Conservation (phyloP, 2,113 vertebrate species). For the Barnardius zonarius region DNA sequence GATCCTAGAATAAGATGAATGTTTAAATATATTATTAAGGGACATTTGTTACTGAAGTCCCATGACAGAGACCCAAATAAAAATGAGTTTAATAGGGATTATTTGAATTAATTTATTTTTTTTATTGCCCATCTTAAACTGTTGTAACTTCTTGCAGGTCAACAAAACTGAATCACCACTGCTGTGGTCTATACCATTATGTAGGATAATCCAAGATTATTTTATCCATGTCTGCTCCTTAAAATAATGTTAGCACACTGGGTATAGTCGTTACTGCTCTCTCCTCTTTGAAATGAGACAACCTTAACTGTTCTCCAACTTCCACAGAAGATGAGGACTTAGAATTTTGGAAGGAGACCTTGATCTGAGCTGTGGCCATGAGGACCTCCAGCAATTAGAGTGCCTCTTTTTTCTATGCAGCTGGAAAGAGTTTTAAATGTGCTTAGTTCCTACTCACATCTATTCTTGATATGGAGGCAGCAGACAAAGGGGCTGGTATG, state of each 20-base stretch:
- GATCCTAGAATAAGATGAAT: neutral
- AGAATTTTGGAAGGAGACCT: neutral
- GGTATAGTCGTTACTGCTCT: neutral
- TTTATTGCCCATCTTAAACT: neutral
- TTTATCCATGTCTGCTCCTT: neutral
- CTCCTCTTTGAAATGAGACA: neutral
- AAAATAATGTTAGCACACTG: neutral
- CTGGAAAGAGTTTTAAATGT: neutral
- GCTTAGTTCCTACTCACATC: neutral
- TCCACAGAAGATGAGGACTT: neutral
- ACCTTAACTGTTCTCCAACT: neutral
- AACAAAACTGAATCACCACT: neutral
- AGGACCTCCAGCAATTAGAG: neutral
- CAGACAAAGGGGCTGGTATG: neutral
- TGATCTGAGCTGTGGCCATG: neutral
- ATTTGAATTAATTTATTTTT: neutral
- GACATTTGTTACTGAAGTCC: neutral
- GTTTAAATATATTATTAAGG: constrained; percentile 46
- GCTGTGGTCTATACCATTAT: neutral
- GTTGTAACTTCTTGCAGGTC: neutral
- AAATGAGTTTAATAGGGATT: neutral
- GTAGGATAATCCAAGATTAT: neutral
- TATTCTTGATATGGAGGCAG: neutral
- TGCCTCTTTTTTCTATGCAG: neutral
- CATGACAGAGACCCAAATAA: neutral